phyloP scores from a whole-genome alignment of 1,140 invertebrate genomes.

The Brachystomella parvula region DNA sequence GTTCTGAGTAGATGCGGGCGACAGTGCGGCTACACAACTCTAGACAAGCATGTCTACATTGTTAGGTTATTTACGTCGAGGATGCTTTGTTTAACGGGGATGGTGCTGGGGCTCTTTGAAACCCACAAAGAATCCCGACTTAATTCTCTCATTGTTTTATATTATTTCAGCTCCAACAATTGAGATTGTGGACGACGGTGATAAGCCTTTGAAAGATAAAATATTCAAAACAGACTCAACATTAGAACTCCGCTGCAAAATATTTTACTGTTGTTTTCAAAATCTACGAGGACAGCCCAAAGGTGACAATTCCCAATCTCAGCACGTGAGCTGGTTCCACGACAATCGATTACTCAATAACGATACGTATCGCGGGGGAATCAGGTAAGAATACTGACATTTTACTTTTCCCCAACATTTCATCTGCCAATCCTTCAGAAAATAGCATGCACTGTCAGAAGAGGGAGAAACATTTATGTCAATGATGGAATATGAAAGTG shows the following conservation, averaged over 20 bases:
- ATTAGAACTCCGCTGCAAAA: conserved; percentile 66
- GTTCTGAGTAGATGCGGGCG: no score
- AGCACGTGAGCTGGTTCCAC: conserved; percentile 64
- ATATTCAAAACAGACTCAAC: conserved; percentile 80
- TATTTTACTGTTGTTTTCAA: conserved; percentile 8
- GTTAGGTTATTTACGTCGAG: no score
- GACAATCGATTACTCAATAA: conserved; percentile 65
- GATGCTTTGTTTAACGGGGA: no score
- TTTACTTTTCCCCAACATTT: conserved; percentile 4
- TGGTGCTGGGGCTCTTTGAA: no score
- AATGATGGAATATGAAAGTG: no score
- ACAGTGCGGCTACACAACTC: no score
- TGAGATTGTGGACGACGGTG: conserved; percentile 74
- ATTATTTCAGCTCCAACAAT: conserved; percentile 64
- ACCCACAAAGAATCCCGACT: no score
- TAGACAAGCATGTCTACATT: no score
- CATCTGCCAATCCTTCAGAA: not conserved
- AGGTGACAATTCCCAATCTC: not conserved
- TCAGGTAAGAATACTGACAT: conserved; percentile 53
- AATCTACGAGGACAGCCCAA: not conserved
- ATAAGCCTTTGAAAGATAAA: conserved; percentile 67
- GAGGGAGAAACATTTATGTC: no score
- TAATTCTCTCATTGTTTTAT: not conserved
- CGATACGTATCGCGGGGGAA: conserved; percentile 71
- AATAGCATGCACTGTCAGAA: no score